phyloP scores from a whole-genome alignment of 1,140 invertebrate genomes.

The Lepidostoma basale region DNA sequence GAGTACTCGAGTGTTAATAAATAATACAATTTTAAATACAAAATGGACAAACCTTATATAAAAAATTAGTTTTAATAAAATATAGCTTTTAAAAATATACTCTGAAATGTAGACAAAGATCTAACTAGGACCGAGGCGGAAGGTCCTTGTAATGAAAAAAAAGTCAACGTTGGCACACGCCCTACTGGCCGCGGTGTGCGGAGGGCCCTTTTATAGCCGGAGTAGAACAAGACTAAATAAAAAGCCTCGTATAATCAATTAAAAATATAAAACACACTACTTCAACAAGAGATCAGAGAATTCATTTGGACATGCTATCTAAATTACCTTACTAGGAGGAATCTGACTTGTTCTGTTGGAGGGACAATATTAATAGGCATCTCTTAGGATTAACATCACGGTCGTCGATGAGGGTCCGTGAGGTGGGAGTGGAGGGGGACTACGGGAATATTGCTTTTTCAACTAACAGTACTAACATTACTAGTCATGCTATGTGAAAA shows the following conservation, averaged over 20 bases:
- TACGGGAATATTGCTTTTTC: slow-evolving; percentile 18
- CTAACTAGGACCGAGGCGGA: slow-evolving; percentile 7
- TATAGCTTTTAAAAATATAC: slow-evolving; percentile 30
- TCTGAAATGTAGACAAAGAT: slow-evolving; percentile 29
- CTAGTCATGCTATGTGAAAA: slow-evolving; percentile 14
- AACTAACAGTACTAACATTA: slow-evolving; percentile 15
- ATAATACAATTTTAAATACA: slow-evolving; percentile 14
- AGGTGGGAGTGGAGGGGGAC: too few relatives aligned
- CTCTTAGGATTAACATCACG: neutral
- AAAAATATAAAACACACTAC: slow-evolving; percentile 12
- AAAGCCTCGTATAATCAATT: slow-evolving; percentile 11
- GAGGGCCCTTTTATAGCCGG: slow-evolving; percentile 1
- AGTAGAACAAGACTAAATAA: slow-evolving; percentile 13
- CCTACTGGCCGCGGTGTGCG: slow-evolving; percentile 7
- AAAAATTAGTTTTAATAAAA: slow-evolving; percentile 24
- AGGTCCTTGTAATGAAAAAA: neutral
- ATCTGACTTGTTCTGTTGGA: slow-evolving; percentile 28
- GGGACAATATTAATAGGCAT: slow-evolving; percentile 12
- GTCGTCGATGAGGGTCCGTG: too few relatives aligned
- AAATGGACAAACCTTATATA: slow-evolving; percentile 21
- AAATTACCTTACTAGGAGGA: slow-evolving; percentile 29
- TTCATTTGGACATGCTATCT: slow-evolving; percentile 29
- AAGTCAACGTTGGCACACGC: slow-evolving; percentile 30
- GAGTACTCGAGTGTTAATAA: neutral
- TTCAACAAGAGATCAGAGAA: slow-evolving; percentile 29